phyloP scores from a whole-genome alignment of 2,888 invertebrate genomes.

The Melanchra persicariae region DNA sequence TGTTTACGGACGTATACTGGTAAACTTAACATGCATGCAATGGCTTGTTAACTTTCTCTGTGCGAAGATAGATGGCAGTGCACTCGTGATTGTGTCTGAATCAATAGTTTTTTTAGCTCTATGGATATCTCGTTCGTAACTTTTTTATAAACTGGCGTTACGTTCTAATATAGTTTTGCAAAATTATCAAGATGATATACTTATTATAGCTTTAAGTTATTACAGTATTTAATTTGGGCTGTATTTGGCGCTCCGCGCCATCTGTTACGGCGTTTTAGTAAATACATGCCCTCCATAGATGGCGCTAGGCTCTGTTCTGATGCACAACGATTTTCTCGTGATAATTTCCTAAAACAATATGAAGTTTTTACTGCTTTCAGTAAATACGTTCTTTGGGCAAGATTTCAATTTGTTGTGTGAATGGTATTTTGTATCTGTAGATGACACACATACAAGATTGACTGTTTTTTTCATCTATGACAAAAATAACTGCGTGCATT shows the following conservation, averaged over 20 bases:
- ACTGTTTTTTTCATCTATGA: neutral
- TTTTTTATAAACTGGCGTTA: neutral
- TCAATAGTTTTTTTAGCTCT: neutral
- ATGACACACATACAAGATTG: neutral
- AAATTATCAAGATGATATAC: neutral
- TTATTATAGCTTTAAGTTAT: no score
- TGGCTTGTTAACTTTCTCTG: constrained; percentile 8
- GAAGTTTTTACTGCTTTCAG: constrained; percentile 3
- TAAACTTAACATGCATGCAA: constrained; percentile 7
- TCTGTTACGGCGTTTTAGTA: constrained; percentile 8
- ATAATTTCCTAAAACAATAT: neutral
- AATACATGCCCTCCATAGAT: constrained; percentile 15
- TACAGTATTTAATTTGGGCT: no score
- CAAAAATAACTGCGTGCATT: constrained; percentile 15
- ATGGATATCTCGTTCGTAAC: no score
- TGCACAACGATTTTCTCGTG: neutral
- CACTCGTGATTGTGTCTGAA: neutral
- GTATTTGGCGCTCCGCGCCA: constrained; percentile 27
- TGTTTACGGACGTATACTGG: constrained; percentile 18
- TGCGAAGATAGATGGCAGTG: constrained; percentile 47
- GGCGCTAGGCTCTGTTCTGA: constrained; percentile 19
- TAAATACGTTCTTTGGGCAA: no score
- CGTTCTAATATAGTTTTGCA: neutral
- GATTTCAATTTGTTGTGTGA: neutral
- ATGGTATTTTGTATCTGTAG: neutral